These are phyloP conservation scores for Trachelus stipa DNA, from an alignment of 2,888 invertebrate genomes.

Conservation along the genomic window DNA sequence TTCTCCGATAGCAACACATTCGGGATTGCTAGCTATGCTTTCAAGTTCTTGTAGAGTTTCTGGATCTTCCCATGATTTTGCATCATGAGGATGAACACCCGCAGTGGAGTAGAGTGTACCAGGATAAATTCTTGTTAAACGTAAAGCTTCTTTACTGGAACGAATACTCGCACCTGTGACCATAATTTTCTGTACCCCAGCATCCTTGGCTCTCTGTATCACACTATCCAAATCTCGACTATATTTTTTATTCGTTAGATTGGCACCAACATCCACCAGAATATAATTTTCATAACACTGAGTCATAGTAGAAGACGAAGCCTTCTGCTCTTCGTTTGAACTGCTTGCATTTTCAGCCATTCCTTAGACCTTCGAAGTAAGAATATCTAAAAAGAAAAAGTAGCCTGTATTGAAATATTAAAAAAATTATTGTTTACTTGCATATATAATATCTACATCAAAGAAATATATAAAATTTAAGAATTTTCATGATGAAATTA, in stretches of 20 bases:
- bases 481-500: too few relatives aligned
- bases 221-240: slow-evolving; percentile 92
- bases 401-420: too few relatives aligned
- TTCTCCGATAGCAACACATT: slow-evolving; percentile 94
- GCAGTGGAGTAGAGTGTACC: slow-evolving; percentile 92
- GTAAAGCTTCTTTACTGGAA: slow-evolving; percentile 89
- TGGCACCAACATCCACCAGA: slow-evolving; percentile 91
- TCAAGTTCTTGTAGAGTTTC: slow-evolving; percentile 73
- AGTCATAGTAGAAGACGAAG: slow-evolving; percentile 70
- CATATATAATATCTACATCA: too few relatives aligned
- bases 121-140: slow-evolving; percentile 90
- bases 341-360: slow-evolving; percentile 58
- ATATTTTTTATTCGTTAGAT: slow-evolving; percentile 94
- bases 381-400: too few relatives aligned
- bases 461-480: too few relatives aligned
- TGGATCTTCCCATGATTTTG: slow-evolving; percentile 83
- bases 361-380: slow-evolving; percentile 19
- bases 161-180: slow-evolving; percentile 91
- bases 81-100: slow-evolving; percentile 94
- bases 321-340: slow-evolving; percentile 46
- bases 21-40: slow-evolving; percentile 81
- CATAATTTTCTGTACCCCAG: slow-evolving; percentile 95
- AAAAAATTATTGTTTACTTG: too few relatives aligned
- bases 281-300: slow-evolving; percentile 92
- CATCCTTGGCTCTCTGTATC: slow-evolving; percentile 90